Percentiles rank a stretch among this genome's conserved stretches.
These are phyloP conservation scores for Gryllus longicercus DNA, from an alignment of 2,888 invertebrate genomes.

Conservation along the genomic window DNA sequence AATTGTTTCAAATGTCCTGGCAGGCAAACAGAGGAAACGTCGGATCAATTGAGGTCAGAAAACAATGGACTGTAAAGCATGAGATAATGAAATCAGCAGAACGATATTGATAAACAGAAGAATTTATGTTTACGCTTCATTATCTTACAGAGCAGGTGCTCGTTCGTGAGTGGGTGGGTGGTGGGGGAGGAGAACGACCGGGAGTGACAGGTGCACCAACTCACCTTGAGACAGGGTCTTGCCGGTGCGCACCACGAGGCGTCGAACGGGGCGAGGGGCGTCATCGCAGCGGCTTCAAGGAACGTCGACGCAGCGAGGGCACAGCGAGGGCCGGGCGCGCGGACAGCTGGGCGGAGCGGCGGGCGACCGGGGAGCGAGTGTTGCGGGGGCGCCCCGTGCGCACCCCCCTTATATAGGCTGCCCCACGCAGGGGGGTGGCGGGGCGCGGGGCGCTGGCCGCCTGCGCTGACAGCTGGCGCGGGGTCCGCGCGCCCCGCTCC, in stretches of 20 bases:
- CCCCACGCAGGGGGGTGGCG: background rate
- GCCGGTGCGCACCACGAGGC: conserved; percentile 26
- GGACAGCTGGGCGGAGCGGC: background rate
- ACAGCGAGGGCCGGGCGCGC: background rate
- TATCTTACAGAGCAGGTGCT: too few relatives aligned
- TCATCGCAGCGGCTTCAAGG: background rate
- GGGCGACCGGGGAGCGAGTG: background rate
- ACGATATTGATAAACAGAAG: background rate
- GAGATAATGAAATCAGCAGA: background rate
- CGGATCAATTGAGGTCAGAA: too few relatives aligned
- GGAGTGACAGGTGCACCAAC: background rate
- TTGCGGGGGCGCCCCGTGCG: background rate
- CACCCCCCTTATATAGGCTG: background rate
- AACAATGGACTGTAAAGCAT: background rate
- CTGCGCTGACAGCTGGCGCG: conserved; percentile 23
- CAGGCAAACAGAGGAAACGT: too few relatives aligned
- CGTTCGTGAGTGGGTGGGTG: too few relatives aligned
- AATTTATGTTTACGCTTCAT: background rate
- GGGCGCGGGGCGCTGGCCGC: background rate
- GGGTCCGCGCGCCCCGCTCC: conserved; percentile 3
- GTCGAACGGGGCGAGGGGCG: conserved; percentile 23
- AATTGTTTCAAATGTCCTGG: too few relatives aligned
- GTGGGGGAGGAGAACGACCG: background rate
- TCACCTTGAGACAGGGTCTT: conserved; percentile 32
- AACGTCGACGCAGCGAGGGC: background rate